Evolutionary conservation across 2,888 invertebrate genomes (phyloP).

Genomic region (Gisinianus flammeolus): DNA sequence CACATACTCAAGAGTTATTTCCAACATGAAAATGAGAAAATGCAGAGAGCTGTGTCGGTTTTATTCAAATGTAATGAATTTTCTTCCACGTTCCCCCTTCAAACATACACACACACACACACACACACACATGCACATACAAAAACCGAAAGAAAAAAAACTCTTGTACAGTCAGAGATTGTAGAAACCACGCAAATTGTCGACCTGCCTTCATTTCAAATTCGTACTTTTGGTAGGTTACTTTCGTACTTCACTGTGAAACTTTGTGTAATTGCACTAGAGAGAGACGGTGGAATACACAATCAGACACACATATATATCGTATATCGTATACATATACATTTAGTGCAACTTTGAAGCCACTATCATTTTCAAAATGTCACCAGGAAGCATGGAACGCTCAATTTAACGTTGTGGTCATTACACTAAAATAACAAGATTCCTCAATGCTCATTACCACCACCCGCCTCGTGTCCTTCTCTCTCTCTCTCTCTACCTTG

Average conservation of each 20-base stretch:
- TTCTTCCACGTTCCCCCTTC: not conserved
- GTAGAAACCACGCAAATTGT: too few species aligned
- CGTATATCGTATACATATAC: too few species aligned
- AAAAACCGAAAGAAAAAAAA: too few species aligned
- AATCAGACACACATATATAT: too few species aligned
- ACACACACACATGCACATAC: not conserved
- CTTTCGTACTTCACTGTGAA: not conserved
- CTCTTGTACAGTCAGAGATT: too few species aligned
- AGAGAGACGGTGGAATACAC: too few species aligned
- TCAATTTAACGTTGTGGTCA: constrained; percentile 43
- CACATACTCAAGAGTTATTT: too few species aligned
- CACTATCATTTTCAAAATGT: not conserved
- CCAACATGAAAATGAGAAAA: too few species aligned
- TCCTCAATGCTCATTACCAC: constrained; percentile 29
- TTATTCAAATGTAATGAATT: too few species aligned
- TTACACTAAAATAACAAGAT: constrained; percentile 34
- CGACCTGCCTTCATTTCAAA: too few species aligned
- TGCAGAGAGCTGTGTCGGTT: too few species aligned
- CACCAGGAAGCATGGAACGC: constrained; percentile 18
- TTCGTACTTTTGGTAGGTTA: not conserved
- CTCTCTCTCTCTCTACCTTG: not conserved
- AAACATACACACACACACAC: not conserved
- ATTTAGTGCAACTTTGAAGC: too few species aligned
- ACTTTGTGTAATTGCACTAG: not conserved
- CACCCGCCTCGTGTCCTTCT: not conserved